Base-by-base conservation (phyloP, 2,113 vertebrate genomes). In the Castor canadensis region DNA sequence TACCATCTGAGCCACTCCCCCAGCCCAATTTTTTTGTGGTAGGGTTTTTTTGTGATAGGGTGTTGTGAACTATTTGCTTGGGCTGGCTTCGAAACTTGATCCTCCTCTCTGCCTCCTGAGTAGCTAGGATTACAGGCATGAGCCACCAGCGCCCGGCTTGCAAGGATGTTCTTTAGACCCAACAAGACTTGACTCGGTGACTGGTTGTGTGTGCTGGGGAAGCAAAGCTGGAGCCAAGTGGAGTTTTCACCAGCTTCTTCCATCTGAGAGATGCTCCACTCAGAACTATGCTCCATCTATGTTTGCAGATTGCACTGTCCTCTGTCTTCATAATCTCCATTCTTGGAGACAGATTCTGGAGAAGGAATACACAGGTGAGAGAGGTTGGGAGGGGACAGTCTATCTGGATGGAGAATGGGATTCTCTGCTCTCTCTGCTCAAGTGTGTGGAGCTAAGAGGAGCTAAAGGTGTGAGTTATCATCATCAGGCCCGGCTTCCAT, bases 141-240 rank as follows among this genome's bases (percentile, higher is more conserved):
- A 60, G n/a, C n/a, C n/a, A n/a, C n/a, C n/a, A n/a, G n/a, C n/a
- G n/a, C n/a, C n/a, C n/a, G n/a, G n/a, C n/a, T n/a, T n/a, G n/a
- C n/a, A n/a, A 75, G 52, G n/a, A 43, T 56, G 71, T 76, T 87
- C 67, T 93, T 93, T 77, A 95, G 32, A 86, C 16, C 35, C 45
- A 77, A 82, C 47, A 71, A 71, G 43, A 76, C 32, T 38, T 64
- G 81, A 83, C 69, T 82, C 16, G 5, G 28, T 87, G 69, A 43
- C 75, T 40, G 56, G 54, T 9, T 40, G 85, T 54, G 4, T 30
- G 16, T 43, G 52, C 20, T 16, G 30, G 49, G 6, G 12, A 54
- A 45, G 62, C 30, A 69, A 38, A 8, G 49, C 17, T 69, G 58
- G 30, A 67, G 19, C 60, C 47, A 67, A 43, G 80, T 35, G n/a